Conservation (phyloP, 2,113 vertebrate genomes). For the Chionomys nivalis region DNA sequence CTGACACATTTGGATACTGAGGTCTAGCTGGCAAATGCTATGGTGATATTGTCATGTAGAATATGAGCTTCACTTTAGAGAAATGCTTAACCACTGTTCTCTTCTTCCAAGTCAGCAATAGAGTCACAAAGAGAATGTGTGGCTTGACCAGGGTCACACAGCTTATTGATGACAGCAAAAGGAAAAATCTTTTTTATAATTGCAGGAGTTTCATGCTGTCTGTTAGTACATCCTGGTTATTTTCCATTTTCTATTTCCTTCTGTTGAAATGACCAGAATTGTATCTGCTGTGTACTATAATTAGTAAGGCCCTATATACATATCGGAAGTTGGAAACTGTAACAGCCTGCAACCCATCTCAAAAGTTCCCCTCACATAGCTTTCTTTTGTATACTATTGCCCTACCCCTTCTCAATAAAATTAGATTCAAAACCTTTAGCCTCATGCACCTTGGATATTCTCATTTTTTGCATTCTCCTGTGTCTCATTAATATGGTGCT, state of each 20-base stretch:
- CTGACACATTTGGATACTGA: background rate
- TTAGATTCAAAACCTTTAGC: background rate
- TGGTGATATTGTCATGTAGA: background rate
- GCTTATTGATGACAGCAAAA: background rate
- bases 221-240: background rate
- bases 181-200: background rate
- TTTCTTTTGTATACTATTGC: background rate
- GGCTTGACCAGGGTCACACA: background rate
- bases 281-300: background rate
- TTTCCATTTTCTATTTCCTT: constrained; percentile 36
- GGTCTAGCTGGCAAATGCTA: background rate
- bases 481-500: background rate
- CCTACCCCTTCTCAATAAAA: background rate
- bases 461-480: constrained; percentile 11
- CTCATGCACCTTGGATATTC: background rate
- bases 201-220: background rate
- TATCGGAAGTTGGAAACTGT: background rate
- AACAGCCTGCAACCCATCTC: background rate
- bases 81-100: background rate
- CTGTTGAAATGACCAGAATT: background rate
- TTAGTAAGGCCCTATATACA: background rate
- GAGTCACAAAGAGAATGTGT: background rate
- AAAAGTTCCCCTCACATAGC: background rate
- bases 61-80: constrained; percentile 30
- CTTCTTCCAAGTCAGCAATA: background rate